Evolutionary conservation across 1,140 invertebrate genomes (phyloP).

Genomic region (Aphaenogaster ashmeadi): DNA sequence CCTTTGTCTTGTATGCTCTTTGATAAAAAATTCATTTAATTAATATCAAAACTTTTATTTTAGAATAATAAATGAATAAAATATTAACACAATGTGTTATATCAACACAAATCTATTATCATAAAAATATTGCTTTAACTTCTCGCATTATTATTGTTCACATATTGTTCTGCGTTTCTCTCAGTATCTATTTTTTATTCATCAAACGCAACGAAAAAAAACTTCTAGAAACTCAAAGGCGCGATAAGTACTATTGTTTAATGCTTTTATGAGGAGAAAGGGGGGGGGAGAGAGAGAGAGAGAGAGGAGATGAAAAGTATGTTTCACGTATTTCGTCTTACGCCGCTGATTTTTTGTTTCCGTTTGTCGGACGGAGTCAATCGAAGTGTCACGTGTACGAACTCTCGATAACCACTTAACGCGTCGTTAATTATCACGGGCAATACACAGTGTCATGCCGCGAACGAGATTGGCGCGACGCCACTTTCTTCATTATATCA

Average conservation of each 20-base stretch:
- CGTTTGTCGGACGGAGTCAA: constrained; percentile 40
- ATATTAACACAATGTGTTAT: background rate
- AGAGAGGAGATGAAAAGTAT: background rate
- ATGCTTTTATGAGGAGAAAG: background rate
- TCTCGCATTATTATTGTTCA: background rate
- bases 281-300: background rate
- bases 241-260: background rate
- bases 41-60: constrained; percentile 8
- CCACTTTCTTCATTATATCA: constrained; percentile 15
- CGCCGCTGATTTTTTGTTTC: constrained; percentile 57
- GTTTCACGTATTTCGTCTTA: background rate
- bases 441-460: constrained; percentile 30
- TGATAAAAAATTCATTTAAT: background rate
- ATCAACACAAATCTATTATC: background rate
- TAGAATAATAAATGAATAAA: background rate
- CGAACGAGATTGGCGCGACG: constrained; percentile 42
- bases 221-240: background rate
- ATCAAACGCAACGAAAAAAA: background rate
- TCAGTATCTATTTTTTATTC: background rate
- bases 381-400: background rate
- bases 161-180: constrained; percentile 3
- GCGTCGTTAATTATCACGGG: constrained; percentile 69
- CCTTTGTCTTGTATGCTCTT: background rate
- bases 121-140: background rate
- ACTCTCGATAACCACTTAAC: constrained; percentile 31